A percentile compares a stretch with the other conserved stretches of the same genome.
Evolutionary conservation across 2,797 vertebrate genomes (phyloP).

Genomic region (Enteromius anoplus): DNA sequence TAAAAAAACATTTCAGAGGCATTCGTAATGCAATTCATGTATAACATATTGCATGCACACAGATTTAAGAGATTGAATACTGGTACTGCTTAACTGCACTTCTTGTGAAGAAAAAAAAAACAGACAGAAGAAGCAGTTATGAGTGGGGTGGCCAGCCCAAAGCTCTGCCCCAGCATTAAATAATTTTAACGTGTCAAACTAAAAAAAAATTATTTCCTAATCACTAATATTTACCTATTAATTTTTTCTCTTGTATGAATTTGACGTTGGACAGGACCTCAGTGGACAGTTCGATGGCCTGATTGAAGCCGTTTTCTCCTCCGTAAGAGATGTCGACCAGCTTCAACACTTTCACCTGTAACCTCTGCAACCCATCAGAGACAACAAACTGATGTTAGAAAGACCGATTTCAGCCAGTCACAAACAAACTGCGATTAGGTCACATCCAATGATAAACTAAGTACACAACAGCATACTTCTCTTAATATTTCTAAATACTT

Average conservation of each 20-base stretch:
- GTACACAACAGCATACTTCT: neutral
- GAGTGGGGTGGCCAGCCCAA: too few relatives aligned
- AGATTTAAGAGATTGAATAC: too few relatives aligned
- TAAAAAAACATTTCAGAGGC: too few relatives aligned
- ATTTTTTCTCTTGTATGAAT: constrained; percentile 99
- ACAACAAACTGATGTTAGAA: constrained; percentile 21
- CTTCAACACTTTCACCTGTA: constrained; percentile 98
- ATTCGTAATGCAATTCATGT: too few relatives aligned
- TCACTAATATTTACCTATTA: constrained; percentile 84
- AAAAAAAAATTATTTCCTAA: too few relatives aligned
- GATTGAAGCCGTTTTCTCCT: constrained; percentile 99
- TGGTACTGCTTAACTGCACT: too few relatives aligned
- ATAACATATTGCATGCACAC: too few relatives aligned
- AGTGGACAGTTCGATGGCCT: constrained; percentile 97
- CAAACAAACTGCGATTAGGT: neutral
- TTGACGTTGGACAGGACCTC: constrained; percentile 99
- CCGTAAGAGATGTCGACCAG: constrained; percentile 99
- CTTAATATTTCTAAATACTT: neutral
- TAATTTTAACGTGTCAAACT: too few relatives aligned
- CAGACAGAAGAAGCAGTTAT: too few relatives aligned
- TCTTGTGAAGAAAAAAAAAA: too few relatives aligned
- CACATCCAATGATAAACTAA: neutral
- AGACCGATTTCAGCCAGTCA: constrained; percentile 8
- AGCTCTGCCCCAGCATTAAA: too few relatives aligned
- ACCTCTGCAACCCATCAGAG: constrained; percentile 75